Conservation (phyloP, 2,113 vertebrate genomes). For the Telmatochromis sp. region DNA sequence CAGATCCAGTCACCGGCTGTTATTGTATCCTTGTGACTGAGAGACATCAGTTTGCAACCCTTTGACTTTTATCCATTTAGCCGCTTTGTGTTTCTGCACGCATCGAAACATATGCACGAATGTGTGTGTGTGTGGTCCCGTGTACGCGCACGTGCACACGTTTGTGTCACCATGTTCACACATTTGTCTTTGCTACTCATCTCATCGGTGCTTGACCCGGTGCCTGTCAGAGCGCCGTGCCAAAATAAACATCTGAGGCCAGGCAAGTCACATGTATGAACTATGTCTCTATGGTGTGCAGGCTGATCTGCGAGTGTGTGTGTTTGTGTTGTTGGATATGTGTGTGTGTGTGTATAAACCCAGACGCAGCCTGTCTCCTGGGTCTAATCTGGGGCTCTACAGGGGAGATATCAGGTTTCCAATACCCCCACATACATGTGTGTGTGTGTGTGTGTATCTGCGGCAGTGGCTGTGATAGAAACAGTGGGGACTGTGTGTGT, state of each 20-base stretch:
- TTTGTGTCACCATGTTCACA: constrained; percentile 46
- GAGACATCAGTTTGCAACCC: neutral
- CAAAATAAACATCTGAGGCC: constrained; percentile 59
- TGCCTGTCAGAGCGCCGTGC: constrained; percentile 32
- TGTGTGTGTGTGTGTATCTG: constrained; percentile 16
- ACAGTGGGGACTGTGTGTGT: constrained; percentile 23
- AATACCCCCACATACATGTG: constrained; percentile 34
- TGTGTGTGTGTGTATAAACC: constrained; percentile 28
- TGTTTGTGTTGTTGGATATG: neutral
- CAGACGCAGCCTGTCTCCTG: constrained; percentile 52
- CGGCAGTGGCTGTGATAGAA: constrained; percentile 3
- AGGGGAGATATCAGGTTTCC: constrained; percentile 47
- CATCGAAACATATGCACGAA: neutral
- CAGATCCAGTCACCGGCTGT: neutral
- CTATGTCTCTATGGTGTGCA: constrained; percentile 31
- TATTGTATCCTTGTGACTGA: neutral
- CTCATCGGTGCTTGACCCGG: constrained; percentile 26
- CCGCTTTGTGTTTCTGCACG: neutral
- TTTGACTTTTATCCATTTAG: neutral
- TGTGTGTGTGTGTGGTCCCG: constrained; percentile 44
- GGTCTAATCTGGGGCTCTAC: constrained; percentile 56
- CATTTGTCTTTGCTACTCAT: constrained; percentile 59
- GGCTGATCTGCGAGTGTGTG: constrained; percentile 28
- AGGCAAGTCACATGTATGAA: constrained; percentile 43
- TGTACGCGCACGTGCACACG: neutral